These are phyloP conservation scores for Anoplius nigerrimus DNA, from an alignment of 2,888 invertebrate genomes.

Conservation along the genomic window DNA sequence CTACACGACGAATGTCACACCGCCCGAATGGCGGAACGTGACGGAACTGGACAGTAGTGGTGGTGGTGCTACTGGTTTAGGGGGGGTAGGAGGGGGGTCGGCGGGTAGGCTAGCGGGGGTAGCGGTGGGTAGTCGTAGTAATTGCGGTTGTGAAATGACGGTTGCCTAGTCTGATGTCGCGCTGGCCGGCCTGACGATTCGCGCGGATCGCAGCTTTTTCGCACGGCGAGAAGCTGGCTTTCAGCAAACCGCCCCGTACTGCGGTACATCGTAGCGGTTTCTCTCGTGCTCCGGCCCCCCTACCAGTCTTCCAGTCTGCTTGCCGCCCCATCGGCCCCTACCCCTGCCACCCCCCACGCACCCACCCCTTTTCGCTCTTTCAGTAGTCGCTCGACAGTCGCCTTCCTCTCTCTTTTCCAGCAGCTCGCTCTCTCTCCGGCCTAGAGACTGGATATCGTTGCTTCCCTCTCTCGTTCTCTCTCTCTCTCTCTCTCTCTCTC, in stretches of 20 bases:
- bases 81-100: too few species aligned
- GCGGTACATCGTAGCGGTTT: conserved; percentile 68
- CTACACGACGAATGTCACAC: too few species aligned
- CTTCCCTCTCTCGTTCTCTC: conserved; percentile 15
- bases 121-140: too few species aligned
- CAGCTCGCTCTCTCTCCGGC: conserved; percentile 26
- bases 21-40: conserved; percentile 35
- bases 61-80: neutral
- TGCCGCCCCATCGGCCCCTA: conserved; percentile 18
- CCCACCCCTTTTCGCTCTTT: conserved; percentile 26
- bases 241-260: conserved; percentile 67
- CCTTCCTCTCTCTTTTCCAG: conserved; percentile 16
- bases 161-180: neutral
- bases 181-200: neutral
- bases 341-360: conserved; percentile 30
- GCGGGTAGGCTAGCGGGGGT: too few species aligned
- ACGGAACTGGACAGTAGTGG: neutral
- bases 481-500: conserved; percentile 22
- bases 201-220: conserved; percentile 35
- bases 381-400: conserved; percentile 11
- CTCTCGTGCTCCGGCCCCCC: conserved; percentile 56
- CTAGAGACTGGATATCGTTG: too few species aligned
- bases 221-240: conserved; percentile 42
- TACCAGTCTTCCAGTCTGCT: neutral
- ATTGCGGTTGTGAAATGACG: neutral